Evolutionary conservation across 2,888 invertebrate species (phyloP), one percentile per base, ranked within the genome.

Genomic region (Philereme transversata): DNA sequence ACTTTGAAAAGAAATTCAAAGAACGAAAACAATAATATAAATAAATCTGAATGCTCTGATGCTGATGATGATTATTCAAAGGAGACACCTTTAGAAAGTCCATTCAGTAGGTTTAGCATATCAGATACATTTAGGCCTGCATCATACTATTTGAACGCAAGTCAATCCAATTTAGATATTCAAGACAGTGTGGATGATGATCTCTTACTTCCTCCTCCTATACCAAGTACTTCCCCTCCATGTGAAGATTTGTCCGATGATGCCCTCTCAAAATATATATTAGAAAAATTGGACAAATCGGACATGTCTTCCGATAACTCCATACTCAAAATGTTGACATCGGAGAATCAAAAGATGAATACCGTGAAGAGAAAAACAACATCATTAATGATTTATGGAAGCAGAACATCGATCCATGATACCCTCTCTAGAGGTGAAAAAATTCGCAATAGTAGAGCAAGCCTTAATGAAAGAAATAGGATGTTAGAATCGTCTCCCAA

Each of bases 91-190:
- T 93, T 95, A 48, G 95, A 96, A 73, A 94, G 95, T 0, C 92
- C 93, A 5, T 93, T 88, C 66, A 90, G 82, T 71, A 93, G 97
- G 70, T 97, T 97, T 79, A 97, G 97, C 84, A 93, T 97, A 59
- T 97, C 97, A 1, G 97, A 97, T 79, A 97, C 96, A 1, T 97
- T 97, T 79, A 93, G 97, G 56, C 97, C 97, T 0, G 97, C 97
- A 0, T 97, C 97, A 0, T 97, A 97, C 79, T 97, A 97, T 81
- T 83, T 97, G 47, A 95, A 96, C 34, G 94, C 95, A 0, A 96
- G 95, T 75, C 94, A 94, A 73, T 93, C 93, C 59, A 86, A 93
- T 38, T 92, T 94, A 9, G 95, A 96, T 71, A 93, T 95, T 68
- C 96, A 95, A 59, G 96, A 97, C 79, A 97, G 96, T 71, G 96